Evolutionary conservation across 1,140 invertebrate genomes (phyloP).

Genomic region (Sinella curviseta): DNA sequence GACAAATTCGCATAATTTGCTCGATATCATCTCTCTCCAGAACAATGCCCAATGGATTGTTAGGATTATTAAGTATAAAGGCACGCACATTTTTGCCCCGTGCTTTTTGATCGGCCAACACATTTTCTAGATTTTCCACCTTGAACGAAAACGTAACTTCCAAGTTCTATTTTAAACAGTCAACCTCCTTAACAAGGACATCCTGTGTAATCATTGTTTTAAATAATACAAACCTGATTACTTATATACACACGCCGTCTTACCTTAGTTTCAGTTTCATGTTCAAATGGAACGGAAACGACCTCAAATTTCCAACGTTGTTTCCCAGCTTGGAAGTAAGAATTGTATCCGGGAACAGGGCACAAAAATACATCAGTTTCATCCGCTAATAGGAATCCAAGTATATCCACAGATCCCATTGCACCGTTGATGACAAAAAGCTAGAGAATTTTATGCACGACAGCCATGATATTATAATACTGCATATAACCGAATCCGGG

Average conservation of each 20-base stretch:
- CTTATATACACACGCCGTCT: background rate
- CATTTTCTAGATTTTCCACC: slow-evolving; percentile 25
- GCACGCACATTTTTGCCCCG: slow-evolving; percentile 33
- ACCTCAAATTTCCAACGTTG: slow-evolving; percentile 35
- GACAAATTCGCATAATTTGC: slow-evolving; percentile 39
- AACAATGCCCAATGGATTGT: slow-evolving; percentile 39
- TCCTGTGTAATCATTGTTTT: too few relatives aligned
- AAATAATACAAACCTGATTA: too few relatives aligned
- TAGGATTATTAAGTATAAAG: slow-evolving; percentile 41
- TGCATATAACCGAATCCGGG: background rate
- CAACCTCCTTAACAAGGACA: too few relatives aligned
- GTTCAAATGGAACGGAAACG: slow-evolving; percentile 21
- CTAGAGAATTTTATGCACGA: slow-evolving; percentile 9
- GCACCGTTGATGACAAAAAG: slow-evolving; percentile 39
- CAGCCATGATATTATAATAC: background rate
- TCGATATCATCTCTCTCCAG: background rate
- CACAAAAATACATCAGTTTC: slow-evolving; percentile 30
- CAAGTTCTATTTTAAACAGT: background rate
- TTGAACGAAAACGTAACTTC: background rate
- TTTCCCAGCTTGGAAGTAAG: slow-evolving; percentile 35
- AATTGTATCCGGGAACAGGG: slow-evolving; percentile 32
- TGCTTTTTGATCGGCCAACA: background rate
- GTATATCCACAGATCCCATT: slow-evolving; percentile 34
- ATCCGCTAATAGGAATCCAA: slow-evolving; percentile 26
- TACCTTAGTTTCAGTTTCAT: background rate